Evolutionary conservation across 2,113 vertebrate genomes (phyloP).

Genomic region (Scopus umbretta): DNA sequence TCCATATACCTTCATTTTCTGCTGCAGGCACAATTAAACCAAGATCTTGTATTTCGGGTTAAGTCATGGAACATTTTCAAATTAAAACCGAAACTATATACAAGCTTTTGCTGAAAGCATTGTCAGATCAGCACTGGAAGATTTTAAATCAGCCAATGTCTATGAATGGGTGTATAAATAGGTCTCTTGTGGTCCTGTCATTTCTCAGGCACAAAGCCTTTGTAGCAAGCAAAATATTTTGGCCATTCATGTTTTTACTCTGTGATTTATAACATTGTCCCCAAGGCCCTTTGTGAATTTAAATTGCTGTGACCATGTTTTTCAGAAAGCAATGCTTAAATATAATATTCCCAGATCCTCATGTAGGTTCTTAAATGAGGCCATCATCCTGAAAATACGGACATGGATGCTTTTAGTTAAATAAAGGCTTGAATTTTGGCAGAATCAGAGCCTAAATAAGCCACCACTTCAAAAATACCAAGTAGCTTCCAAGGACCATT

Average conservation of each 20-base stretch:
- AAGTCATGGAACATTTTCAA: not conserved
- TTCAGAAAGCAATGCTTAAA: not conserved
- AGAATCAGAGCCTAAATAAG: not conserved
- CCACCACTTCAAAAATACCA: not conserved
- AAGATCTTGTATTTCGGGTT: not conserved
- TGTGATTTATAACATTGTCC: slow-evolving; percentile 16
- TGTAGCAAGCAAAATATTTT: slow-evolving; percentile 9
- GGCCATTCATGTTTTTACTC: slow-evolving; percentile 15
- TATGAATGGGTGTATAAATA: slow-evolving; percentile 1
- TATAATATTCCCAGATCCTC: not conserved
- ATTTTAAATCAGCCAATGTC: slow-evolving; percentile 33
- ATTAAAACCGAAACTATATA: not conserved
- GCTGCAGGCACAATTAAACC: not conserved
- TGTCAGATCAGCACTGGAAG: slow-evolving; percentile 29
- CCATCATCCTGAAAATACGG: not conserved
- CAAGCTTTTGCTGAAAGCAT: slow-evolving; percentile 22
- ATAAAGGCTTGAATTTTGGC: not conserved
- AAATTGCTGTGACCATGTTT: not conserved
- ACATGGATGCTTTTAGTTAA: not conserved
- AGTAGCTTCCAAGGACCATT: not conserved
- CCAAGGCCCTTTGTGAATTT: not conserved
- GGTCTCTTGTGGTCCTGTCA: slow-evolving; percentile 29
- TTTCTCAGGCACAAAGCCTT: slow-evolving; percentile 24
- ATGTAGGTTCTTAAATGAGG: not conserved
- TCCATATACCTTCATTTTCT: not conserved